These are phyloP conservation scores for Temnothorax nylanderi DNA, from an alignment of 1,140 invertebrate genomes.

Conservation along the genomic window DNA sequence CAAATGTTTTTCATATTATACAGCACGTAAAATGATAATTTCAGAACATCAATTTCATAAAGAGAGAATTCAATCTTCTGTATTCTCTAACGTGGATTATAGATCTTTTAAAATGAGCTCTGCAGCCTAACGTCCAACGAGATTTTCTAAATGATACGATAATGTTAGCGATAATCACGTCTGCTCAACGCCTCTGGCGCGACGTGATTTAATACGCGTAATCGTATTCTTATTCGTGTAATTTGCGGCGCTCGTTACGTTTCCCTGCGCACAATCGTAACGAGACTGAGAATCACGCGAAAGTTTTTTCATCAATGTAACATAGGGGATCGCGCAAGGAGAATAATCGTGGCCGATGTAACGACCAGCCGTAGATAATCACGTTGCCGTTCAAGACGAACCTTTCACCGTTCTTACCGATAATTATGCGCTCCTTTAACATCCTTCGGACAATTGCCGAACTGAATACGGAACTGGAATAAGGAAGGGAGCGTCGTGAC, in stretches of 20 bases:
- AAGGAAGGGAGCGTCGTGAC: background rate
- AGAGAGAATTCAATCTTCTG: background rate
- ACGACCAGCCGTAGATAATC: conserved; percentile 44
- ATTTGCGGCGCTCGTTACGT: conserved; percentile 9
- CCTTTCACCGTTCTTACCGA: conserved; percentile 73
- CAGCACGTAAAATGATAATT: background rate
- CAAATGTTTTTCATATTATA: background rate
- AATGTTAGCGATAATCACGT: background rate
- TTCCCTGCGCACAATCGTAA: background rate
- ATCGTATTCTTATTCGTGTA: conserved; percentile 18
- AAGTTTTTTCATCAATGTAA: conserved; percentile 25
- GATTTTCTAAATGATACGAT: background rate
- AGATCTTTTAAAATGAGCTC: background rate
- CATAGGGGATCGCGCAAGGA: background rate
- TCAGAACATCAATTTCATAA: background rate
- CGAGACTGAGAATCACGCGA: background rate
- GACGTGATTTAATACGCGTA: conserved; percentile 34
- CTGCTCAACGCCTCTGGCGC: background rate
- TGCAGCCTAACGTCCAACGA: background rate
- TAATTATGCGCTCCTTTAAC: conserved; percentile 59
- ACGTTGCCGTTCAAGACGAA: conserved; percentile 37
- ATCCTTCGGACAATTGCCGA: conserved; percentile 29
- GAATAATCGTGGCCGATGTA: conserved; percentile 36
- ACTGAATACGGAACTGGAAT: conserved; percentile 2
- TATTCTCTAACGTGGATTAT: background rate